A percentile compares a stretch with the other conserved stretches of the same genome.
Conservation (phyloP, 2,797 vertebrate genomes). For the Uromys caudimaculatus region DNA sequence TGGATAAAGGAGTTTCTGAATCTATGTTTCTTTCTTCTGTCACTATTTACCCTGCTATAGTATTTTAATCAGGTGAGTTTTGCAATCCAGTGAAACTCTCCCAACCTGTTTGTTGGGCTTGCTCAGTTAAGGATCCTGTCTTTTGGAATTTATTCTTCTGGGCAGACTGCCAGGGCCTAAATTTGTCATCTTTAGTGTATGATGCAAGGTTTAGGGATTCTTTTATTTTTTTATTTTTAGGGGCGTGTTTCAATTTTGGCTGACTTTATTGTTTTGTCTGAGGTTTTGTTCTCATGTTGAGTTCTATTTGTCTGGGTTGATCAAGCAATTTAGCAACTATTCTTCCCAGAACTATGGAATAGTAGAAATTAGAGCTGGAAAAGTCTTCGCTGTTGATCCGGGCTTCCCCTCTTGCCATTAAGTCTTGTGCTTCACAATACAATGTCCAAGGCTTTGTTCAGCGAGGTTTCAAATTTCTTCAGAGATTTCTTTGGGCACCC, state of each 20-base stretch:
- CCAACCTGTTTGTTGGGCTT: conserved; percentile 56
- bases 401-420: conserved; percentile 54
- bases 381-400: conserved; percentile 61
- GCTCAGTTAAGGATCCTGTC: conserved; percentile 50
- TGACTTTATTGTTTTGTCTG: conserved; percentile 79
- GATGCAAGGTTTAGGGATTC: conserved; percentile 66
- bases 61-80: conserved; percentile 52
- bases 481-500: conserved; percentile 61
- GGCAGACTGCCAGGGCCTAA: conserved; percentile 70
- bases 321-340: conserved; percentile 79
- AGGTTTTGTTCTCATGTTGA: conserved; percentile 75
- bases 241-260: conserved; percentile 74
- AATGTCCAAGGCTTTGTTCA: conserved; percentile 68
- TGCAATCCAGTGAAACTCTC: conserved; percentile 45
- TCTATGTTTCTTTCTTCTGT: conserved; percentile 29
- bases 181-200: conserved; percentile 65
- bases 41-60: neutral
- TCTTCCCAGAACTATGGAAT: conserved; percentile 69
- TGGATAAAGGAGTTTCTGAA: neutral
- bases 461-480: conserved; percentile 71
- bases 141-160: conserved; percentile 73
- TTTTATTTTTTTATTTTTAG: conserved; percentile 34
- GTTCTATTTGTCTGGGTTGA: conserved; percentile 76
- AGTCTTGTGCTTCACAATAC: conserved; percentile 54
- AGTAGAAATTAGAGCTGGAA: conserved; percentile 75